Evolutionary conservation across 37 sponge, comb jelly and placozoan species (phyloP).

Genomic region (Ianthella basta): DNA sequence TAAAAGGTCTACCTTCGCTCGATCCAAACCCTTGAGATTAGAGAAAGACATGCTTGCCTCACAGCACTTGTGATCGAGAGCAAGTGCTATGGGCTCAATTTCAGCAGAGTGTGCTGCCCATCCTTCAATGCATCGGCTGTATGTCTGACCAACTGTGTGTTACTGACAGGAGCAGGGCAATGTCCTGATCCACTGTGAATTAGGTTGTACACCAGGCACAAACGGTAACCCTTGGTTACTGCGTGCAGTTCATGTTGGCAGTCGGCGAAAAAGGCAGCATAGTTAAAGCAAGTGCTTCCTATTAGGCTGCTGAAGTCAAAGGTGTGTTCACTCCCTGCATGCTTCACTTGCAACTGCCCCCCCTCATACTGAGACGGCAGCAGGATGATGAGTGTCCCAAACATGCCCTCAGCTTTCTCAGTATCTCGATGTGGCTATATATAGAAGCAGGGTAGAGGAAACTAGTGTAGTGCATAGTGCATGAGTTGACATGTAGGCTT

Average conservation of each 20-base stretch:
- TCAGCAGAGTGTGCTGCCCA: conserved; percentile 11
- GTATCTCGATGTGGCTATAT: too few species aligned
- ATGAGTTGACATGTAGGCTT: too few species aligned
- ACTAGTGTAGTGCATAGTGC: too few species aligned
- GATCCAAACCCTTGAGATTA: conserved; percentile 38
- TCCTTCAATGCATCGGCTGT: neutral
- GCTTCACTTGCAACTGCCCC: conserved; percentile 14
- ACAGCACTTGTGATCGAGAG: conserved; percentile 45
- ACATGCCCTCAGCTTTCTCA: too few species aligned
- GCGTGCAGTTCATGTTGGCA: conserved; percentile 23
- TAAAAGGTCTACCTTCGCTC: conserved; percentile 37
- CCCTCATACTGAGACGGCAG: conserved; percentile 32
- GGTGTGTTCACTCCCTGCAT: neutral
- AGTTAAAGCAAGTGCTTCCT: neutral
- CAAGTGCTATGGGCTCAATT: conserved; percentile 8
- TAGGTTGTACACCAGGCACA: conserved; percentile 49
- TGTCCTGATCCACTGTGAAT: neutral
- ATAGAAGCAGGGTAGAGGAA: too few species aligned
- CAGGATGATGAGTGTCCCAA: conserved; percentile 21
- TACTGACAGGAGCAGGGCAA: conserved; percentile 7
- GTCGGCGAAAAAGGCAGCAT: conserved; percentile 28
- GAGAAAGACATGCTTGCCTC: conserved; percentile 39
- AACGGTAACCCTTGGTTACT: conserved; percentile 45
- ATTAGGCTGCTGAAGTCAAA: neutral
- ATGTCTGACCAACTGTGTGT: neutral